Base-by-base conservation (phyloP, 1,140 invertebrate genomes). In the Oryzaephilus surinamensis region DNA sequence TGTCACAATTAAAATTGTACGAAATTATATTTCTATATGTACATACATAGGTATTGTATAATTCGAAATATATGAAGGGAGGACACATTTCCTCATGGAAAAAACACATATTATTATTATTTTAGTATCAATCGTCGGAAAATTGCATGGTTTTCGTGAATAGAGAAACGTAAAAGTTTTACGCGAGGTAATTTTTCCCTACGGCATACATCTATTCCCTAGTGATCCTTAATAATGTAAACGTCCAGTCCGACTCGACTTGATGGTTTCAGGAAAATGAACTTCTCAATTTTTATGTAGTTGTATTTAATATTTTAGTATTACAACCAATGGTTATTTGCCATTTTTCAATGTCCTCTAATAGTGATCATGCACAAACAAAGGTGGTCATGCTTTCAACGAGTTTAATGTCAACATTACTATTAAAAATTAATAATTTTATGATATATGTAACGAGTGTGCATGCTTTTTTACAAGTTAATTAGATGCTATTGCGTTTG, bases 261-360 rank as follows among this genome's bases (percentile, higher is more conserved):
- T 45, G 46, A 48, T 45, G 46, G 46, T 45, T 46, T 48, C 46
- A 38, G 38, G 47, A 52, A 52, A 49, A 44, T 47, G 45, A 52
- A 52, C 50, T 46, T 43, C 46, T 52, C 50, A 52, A 52, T 52
- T 52, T 52, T 52, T 52, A 52, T 46, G 50, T 38, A 36, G 32
- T 11, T 42, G 35, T 33, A 21, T 43, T 52, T 40, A 52, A 52
- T 52, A 48, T 43, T 52, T 50, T 21, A 52, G 24, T 20, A 32
- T 11, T 33, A 13, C 23, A 26, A 27, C 32, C 30, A 38, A 36
- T 37, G 36, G 43, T 34, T 38, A 33, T 28, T 21, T 34, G 24
- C 38, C 37, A 40, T 48, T 48, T 43, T 38, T 48, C 41, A 44
- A 44, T 40, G 41, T 42, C 40, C n/a, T 23, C 21, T 23, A 23